Conservation (phyloP, 2,888 invertebrate species). For the Ormyrus labotus region DNA sequence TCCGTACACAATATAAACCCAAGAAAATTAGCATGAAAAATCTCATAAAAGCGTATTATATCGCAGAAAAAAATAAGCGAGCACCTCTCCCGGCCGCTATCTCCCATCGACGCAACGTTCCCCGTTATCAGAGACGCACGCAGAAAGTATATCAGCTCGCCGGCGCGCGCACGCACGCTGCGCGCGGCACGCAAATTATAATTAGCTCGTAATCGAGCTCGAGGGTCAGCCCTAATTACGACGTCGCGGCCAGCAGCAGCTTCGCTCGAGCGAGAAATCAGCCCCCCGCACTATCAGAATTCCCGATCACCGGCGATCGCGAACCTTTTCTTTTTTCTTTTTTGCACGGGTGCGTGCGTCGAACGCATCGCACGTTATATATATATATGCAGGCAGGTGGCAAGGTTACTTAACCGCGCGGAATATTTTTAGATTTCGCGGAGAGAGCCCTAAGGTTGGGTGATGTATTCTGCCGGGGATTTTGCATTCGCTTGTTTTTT, state of each 20-base stretch:
- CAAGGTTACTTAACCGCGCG: no score
- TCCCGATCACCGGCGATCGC: background rate
- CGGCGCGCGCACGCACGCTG: background rate
- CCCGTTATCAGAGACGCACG: background rate
- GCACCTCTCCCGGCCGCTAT: background rate
- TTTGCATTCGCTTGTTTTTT: no score
- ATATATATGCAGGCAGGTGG: no score
- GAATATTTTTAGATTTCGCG: no score
- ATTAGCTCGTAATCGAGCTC: constrained; percentile 24
- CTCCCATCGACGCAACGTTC: background rate
- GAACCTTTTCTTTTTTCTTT: background rate
- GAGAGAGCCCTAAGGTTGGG: no score
- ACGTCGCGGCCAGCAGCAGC: background rate
- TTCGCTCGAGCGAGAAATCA: no score
- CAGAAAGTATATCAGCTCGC: background rate
- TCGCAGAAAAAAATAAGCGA: background rate
- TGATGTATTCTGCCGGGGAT: no score
- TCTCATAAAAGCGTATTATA: background rate
- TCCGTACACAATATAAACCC: background rate
- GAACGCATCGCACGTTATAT: no score
- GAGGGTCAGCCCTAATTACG: constrained; percentile 37
- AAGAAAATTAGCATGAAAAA: background rate
- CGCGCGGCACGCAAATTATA: constrained; percentile 28
- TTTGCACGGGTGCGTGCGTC: background rate
- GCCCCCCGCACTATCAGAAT: no score